A percentile compares a stretch with the other conserved stretches of the same genome.
Conservation (phyloP, 2,797 vertebrate genomes). For the Buceros bicornis region DNA sequence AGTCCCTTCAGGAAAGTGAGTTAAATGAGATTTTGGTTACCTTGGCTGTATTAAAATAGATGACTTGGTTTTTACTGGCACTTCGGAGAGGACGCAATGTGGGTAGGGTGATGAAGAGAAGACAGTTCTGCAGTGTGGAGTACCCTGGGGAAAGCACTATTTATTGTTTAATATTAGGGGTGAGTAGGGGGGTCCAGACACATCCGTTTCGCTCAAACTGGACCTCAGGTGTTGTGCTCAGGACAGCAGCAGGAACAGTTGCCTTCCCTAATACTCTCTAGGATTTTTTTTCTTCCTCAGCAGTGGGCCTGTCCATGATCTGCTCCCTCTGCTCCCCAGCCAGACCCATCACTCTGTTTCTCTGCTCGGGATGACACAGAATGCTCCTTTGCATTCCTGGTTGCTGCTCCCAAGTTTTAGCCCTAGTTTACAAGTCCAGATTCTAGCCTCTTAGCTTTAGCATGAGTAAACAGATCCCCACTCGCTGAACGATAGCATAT, state of each 20-base stretch:
- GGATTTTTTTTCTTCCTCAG: background rate
- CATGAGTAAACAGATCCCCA: constrained; percentile 29
- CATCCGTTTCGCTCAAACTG: background rate
- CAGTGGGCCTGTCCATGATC: background rate
- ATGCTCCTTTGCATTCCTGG: background rate
- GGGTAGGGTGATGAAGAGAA: background rate
- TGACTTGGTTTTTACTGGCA: background rate
- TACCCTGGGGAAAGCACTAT: background rate
- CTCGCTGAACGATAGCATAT: background rate
- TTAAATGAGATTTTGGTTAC: background rate
- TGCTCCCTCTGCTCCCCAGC: background rate
- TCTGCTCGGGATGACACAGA: background rate
- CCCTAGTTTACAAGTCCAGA: background rate
- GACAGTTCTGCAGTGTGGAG: background rate
- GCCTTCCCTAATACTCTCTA: background rate
- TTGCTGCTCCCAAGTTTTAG: constrained; percentile 10
- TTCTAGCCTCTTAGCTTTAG: background rate
- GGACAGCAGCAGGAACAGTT: background rate
- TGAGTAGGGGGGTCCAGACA: background rate
- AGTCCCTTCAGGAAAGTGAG: background rate
- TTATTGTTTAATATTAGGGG: background rate
- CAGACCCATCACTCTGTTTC: background rate
- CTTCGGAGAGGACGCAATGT: background rate
- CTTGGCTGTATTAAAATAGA: background rate
- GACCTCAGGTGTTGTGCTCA: background rate